A percentile compares a stretch with the other conserved stretches of the same genome.
phyloP scores from a whole-genome alignment of 2,113 vertebrate species.

The Copsychus sechellarum region DNA sequence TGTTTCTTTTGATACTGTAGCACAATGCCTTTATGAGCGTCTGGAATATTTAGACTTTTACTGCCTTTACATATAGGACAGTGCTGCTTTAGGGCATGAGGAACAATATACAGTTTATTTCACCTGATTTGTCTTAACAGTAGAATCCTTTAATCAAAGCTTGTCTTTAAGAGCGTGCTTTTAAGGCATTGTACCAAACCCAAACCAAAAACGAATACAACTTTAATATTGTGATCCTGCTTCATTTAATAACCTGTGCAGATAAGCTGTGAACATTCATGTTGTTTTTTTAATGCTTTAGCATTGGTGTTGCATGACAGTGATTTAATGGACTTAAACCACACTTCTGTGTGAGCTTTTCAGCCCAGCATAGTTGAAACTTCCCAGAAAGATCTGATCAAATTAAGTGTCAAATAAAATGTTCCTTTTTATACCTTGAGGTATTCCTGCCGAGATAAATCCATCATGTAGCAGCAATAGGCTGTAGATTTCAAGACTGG shows the following conservation, averaged over 20 bases:
- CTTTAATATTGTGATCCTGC: background rate
- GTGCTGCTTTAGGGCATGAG: background rate
- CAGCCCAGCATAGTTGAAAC: background rate
- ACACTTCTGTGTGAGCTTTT: background rate
- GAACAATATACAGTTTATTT: too few species aligned
- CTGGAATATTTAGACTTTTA: background rate
- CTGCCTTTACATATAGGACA: background rate
- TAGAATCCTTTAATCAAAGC: background rate
- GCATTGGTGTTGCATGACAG: background rate
- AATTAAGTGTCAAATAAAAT: background rate
- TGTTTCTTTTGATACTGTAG: background rate
- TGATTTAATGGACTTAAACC: background rate
- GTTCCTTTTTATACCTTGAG: background rate
- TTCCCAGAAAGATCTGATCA: background rate
- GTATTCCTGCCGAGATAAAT: background rate
- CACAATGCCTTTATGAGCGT: background rate
- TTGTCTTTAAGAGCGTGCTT: background rate
- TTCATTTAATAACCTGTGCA: background rate
- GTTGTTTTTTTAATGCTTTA: background rate
- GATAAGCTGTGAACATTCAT: background rate
- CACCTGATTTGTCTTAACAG: background rate
- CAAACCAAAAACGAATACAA: background rate
- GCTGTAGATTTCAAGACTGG: background rate
- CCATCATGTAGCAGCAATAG: background rate
- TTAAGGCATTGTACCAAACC: background rate